Evolutionary conservation across 1,140 invertebrate species (phyloP).

Genomic region (Semibalanus balanoides): DNA sequence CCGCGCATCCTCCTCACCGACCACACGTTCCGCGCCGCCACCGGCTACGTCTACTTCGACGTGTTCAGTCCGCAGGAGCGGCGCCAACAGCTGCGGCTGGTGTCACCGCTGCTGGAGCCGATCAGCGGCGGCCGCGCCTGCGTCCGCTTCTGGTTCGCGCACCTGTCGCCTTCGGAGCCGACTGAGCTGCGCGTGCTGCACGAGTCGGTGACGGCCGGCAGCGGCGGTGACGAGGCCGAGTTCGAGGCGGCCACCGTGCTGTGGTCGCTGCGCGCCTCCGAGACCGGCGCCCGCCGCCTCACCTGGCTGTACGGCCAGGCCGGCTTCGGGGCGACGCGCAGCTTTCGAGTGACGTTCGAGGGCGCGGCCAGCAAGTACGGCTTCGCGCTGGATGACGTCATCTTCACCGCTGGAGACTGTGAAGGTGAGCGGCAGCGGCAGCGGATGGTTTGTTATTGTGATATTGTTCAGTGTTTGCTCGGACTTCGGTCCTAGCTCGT

Average conservation of each 20-base stretch:
- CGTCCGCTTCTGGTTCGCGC: slow-evolving; percentile 48
- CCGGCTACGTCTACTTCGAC: slow-evolving; percentile 52
- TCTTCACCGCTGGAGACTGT: no score
- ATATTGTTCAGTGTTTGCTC: no score
- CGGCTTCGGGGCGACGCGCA: slow-evolving; percentile 33
- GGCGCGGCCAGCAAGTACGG: slow-evolving; percentile 50
- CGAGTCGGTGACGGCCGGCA: slow-evolving; percentile 24
- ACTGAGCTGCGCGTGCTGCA: slow-evolving; percentile 37
- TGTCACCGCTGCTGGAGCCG: slow-evolving; percentile 33
- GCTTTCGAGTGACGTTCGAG: slow-evolving; percentile 42
- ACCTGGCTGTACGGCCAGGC: slow-evolving; percentile 48
- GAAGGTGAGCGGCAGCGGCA: no score
- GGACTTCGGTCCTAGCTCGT: no score
- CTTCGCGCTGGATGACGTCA: slow-evolving; percentile 49
- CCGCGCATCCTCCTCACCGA: slow-evolving; percentile 39
- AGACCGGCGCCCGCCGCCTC: slow-evolving; percentile 42
- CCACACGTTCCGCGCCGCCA: slow-evolving; percentile 47
- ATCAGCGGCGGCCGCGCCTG: slow-evolving; percentile 32
- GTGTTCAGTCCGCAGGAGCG: slow-evolving; percentile 40
- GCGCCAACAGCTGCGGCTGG: slow-evolving; percentile 30
- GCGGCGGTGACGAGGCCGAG: slow-evolving; percentile 19
- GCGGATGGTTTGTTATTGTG: no score
- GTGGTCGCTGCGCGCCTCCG: slow-evolving; percentile 43
- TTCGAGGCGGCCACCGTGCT: slow-evolving; percentile 25
- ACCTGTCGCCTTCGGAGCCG: slow-evolving; percentile 43